Evolutionary conservation across 2,888 invertebrate genomes (phyloP).

Genomic region (Melipona beecheii): DNA sequence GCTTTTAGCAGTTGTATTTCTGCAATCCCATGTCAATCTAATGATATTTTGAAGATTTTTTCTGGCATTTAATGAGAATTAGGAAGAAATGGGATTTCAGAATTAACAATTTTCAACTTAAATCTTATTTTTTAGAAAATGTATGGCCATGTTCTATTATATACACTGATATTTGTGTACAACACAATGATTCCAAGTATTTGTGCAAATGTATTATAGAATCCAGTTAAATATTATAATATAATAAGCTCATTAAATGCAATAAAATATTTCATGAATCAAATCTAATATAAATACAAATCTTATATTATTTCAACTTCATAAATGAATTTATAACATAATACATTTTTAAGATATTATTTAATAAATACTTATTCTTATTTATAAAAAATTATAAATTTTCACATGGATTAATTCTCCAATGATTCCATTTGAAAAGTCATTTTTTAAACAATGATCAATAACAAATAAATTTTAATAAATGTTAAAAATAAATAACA

Average conservation of each 20-base stretch:
- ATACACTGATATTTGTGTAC: slow-evolving; percentile 52
- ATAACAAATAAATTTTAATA: slow-evolving; percentile 53
- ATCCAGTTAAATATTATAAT: slow-evolving; percentile 34
- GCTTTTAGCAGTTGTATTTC: slow-evolving; percentile 39
- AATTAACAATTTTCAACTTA: slow-evolving; percentile 51
- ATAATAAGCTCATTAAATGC: slow-evolving; percentile 1
- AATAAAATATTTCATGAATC: slow-evolving; percentile 4
- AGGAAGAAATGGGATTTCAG: slow-evolving; percentile 44
- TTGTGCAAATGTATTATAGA: slow-evolving; percentile 28
- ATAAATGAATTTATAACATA: background rate
- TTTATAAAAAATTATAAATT: slow-evolving; percentile 13
- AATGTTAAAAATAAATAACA: too few relatives aligned
- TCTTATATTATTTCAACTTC: slow-evolving; percentile 1
- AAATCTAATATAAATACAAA: background rate
- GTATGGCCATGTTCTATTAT: slow-evolving; percentile 52
- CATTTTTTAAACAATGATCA: slow-evolving; percentile 49
- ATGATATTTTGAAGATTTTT: slow-evolving; percentile 16
- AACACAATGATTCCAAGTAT: slow-evolving; percentile 49
- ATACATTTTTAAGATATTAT: background rate
- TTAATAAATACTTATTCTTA: background rate
- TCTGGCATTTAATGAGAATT: background rate
- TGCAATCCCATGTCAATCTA: slow-evolving; percentile 41
- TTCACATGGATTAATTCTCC: slow-evolving; percentile 33
- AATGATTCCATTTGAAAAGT: slow-evolving; percentile 32
- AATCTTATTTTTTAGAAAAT: slow-evolving; percentile 49